Conservation (phyloP, 2,888 invertebrate species). For the Asteroscopus sphinx region DNA sequence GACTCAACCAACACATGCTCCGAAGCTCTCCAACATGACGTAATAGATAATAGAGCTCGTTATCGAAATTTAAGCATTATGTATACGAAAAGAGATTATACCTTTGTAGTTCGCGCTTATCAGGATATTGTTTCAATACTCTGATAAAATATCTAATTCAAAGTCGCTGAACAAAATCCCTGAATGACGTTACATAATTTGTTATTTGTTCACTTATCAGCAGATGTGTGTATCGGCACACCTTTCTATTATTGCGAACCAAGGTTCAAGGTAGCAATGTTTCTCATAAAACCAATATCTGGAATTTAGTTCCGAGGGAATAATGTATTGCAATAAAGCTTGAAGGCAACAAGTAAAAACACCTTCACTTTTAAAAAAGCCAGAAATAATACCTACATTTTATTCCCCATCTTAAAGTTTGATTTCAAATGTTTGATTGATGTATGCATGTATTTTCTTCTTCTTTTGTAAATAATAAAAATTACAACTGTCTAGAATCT, state of each 20-base stretch:
- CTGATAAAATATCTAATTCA: conserved; percentile 6
- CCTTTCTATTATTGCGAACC: conserved; percentile 21
- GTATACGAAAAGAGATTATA: neutral
- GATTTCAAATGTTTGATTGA: no score
- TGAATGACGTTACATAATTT: conserved; percentile 4
- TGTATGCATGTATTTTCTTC: no score
- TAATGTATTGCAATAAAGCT: conserved; percentile 26
- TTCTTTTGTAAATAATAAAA: no score
- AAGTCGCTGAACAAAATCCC: neutral
- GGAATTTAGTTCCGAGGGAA: conserved; percentile 27
- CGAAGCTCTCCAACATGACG: neutral
- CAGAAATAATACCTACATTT: neutral
- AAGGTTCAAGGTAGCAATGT: conserved; percentile 25
- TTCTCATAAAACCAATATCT: conserved; percentile 29
- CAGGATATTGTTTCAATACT: conserved; percentile 4
- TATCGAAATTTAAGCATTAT: conserved; percentile 1
- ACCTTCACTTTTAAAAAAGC: neutral
- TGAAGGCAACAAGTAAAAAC: conserved; percentile 12
- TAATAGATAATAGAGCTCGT: neutral
- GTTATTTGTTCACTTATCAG: conserved; percentile 22
- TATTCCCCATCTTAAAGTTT: neutral
- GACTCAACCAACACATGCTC: no score
- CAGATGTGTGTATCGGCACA: conserved; percentile 11
- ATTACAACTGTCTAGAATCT: no score
- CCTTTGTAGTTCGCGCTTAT: conserved; percentile 7